These are phyloP conservation scores for Passer montanus DNA, from an alignment of 2,113 vertebrate species.

Conservation along the genomic window DNA sequence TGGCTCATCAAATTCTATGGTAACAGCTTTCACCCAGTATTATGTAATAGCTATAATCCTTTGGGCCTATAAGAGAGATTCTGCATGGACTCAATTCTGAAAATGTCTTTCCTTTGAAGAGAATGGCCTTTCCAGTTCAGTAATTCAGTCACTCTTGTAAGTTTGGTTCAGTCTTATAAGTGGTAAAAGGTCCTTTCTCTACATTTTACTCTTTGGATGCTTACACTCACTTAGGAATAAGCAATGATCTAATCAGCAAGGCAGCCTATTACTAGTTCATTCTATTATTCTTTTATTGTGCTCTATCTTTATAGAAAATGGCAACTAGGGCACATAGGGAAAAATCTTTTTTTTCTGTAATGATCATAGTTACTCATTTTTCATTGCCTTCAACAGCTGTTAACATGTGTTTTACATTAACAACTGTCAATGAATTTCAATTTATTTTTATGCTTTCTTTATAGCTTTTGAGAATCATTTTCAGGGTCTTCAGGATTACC, in stretches of 20 bases:
- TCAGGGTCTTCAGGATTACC: background rate
- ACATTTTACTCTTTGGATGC: background rate
- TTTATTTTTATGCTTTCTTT: background rate
- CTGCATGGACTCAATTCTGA: background rate
- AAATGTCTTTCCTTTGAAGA: background rate
- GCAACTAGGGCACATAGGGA: background rate
- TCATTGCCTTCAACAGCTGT: background rate
- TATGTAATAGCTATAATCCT: background rate
- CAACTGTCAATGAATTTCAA: background rate
- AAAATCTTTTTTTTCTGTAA: background rate
- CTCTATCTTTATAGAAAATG: background rate
- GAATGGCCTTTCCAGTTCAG: background rate
- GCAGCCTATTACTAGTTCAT: background rate
- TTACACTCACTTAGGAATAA: background rate
- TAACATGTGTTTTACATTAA: background rate
- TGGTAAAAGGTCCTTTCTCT: background rate
- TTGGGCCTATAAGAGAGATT: background rate
- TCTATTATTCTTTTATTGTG: background rate
- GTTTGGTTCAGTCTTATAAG: background rate
- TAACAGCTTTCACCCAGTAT: background rate
- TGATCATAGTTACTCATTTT: background rate
- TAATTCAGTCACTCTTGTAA: background rate
- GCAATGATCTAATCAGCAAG: background rate
- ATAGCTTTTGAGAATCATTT: background rate
- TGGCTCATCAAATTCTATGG: background rate